A percentile compares a stretch with the other conserved stretches of the same genome.
These are phyloP conservation scores for Buceros bicornis DNA, from an alignment of 2,797 vertebrate species.

Conservation along the genomic window DNA sequence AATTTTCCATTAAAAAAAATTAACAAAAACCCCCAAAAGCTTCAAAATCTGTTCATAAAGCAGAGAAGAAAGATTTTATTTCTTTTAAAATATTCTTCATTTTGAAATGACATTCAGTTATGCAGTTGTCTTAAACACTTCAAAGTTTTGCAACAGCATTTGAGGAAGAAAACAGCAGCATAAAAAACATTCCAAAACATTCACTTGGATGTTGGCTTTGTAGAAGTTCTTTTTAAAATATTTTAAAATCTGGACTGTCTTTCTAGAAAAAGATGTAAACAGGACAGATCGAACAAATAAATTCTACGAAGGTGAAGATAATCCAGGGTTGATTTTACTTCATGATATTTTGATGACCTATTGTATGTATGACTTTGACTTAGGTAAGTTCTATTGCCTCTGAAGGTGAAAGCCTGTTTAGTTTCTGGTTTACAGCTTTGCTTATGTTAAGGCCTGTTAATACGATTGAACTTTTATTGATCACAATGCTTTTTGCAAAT, in stretches of 20 bases:
- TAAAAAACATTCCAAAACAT: constrained; percentile 10
- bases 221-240: constrained; percentile 58
- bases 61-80: constrained; percentile 26
- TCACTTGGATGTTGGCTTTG: constrained; percentile 54
- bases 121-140: constrained; percentile 44
- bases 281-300: constrained; percentile 94
- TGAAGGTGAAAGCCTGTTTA: background rate
- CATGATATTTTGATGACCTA: constrained; percentile 99
- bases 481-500: background rate
- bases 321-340: constrained; percentile 93
- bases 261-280: constrained; percentile 95
- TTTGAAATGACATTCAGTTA: constrained; percentile 51
- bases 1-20: constrained; percentile 6
- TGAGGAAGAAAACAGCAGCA: background rate
- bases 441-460: background rate
- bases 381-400: constrained; percentile 86
- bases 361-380: constrained; percentile 98
- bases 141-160: constrained; percentile 50
- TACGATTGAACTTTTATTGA: background rate
- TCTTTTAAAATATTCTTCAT: constrained; percentile 55
- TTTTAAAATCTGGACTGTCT: constrained; percentile 68
- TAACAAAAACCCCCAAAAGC: constrained; percentile 9
- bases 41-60: constrained; percentile 48
- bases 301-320: constrained; percentile 95
- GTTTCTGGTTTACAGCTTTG: background rate